Evolutionary conservation across 2,113 vertebrate species (phyloP).

Genomic region (Mellivora capensis): DNA sequence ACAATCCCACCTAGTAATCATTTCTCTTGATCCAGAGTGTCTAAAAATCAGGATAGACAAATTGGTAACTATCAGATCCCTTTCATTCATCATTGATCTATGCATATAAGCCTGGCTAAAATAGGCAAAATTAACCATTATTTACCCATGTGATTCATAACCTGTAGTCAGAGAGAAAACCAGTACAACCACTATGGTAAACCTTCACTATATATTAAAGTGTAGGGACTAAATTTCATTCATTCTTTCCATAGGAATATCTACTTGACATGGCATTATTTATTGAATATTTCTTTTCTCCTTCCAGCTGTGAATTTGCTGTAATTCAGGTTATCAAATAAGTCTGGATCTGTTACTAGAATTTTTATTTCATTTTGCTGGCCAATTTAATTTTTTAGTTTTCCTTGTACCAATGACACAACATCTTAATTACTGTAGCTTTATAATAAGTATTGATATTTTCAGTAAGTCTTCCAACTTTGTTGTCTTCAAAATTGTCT

Average conservation of each 20-base stretch:
- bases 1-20: background rate
- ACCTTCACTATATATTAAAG: background rate
- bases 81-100: background rate
- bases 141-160: background rate
- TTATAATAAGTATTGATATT: background rate
- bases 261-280: background rate
- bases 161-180: background rate
- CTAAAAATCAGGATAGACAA: background rate
- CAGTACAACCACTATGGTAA: background rate
- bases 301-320: background rate
- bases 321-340: background rate
- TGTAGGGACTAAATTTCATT: background rate
- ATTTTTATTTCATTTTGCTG: background rate
- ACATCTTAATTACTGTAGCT: background rate
- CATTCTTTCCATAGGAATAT: background rate
- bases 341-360: background rate
- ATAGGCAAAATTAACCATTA: background rate
- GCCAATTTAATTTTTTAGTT: background rate
- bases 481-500: background rate
- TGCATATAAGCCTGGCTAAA: background rate
- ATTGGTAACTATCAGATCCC: background rate
- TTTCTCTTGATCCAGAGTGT: background rate
- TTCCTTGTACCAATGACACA: background rate
- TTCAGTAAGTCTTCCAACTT: background rate
- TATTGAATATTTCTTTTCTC: background rate